A percentile compares a stretch with the other conserved stretches of the same genome.
phyloP scores from a whole-genome alignment of 2,888 invertebrate species.

The Junonia oenone region DNA sequence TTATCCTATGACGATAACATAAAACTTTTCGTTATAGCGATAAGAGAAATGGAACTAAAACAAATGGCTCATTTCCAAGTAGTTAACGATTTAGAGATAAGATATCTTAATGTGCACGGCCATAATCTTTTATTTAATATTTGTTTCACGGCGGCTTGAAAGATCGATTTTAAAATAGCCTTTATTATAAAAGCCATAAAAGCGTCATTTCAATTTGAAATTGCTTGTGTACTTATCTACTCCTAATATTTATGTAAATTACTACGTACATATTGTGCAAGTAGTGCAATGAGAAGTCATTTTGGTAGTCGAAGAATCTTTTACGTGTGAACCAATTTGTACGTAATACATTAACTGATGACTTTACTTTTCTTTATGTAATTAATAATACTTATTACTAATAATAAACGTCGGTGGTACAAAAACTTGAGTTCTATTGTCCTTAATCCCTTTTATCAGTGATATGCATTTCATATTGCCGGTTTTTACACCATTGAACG shows the following conservation, averaged over 20 bases:
- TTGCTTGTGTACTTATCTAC: not conserved
- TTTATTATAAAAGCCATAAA: slow-evolving; percentile 1
- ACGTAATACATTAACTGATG: not conserved
- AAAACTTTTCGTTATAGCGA: slow-evolving; percentile 3
- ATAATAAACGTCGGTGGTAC: not conserved
- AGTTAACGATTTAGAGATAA: slow-evolving; percentile 20
- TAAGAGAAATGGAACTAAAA: slow-evolving; percentile 17
- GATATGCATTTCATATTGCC: not conserved
- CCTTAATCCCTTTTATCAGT: not conserved
- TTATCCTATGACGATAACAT: not conserved
- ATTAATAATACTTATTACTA: too few species aligned
- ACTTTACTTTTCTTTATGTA: not conserved
- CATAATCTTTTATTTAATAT: slow-evolving; percentile 16
- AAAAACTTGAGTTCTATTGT: not conserved
- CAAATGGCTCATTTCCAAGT: slow-evolving; percentile 18
- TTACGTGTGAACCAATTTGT: not conserved
- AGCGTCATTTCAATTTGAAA: not conserved
- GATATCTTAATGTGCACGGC: slow-evolving; percentile 16
- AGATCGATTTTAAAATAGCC: not conserved
- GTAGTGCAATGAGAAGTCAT: not conserved
- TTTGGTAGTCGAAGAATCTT: not conserved
- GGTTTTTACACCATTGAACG: not conserved
- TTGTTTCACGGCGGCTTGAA: not conserved
- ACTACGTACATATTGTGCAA: not conserved
- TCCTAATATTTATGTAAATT: not conserved